phyloP scores from a whole-genome alignment of 2,113 vertebrate genomes.

The Pelodiscus sinensis region DNA sequence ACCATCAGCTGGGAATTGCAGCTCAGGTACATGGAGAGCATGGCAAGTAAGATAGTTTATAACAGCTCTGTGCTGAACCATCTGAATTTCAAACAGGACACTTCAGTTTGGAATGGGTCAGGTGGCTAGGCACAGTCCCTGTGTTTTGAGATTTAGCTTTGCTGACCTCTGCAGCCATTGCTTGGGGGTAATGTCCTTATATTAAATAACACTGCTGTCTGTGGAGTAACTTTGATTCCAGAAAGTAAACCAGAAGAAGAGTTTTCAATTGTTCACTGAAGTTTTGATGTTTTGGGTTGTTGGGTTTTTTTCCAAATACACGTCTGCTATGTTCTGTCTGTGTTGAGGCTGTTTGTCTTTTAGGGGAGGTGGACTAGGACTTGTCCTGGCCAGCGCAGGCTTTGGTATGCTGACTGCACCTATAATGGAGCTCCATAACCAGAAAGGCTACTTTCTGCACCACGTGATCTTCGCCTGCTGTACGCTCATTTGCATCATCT shows the following conservation, averaged over 20 bases:
- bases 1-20: not conserved
- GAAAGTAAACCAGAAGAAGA: not conserved
- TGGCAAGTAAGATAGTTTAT: not conserved
- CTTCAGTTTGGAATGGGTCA: not conserved
- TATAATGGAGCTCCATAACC: constrained; percentile 99
- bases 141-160: not conserved
- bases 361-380: constrained; percentile 93
- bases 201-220: not conserved
- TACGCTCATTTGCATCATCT: constrained; percentile 98
- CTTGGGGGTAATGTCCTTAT: not conserved
- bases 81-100: not conserved
- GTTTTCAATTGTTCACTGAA: not conserved
- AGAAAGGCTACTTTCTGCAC: constrained; percentile 98
- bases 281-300: not conserved
- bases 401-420: constrained; percentile 96
- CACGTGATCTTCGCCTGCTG: constrained; percentile 98
- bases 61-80: not conserved
- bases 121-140: not conserved
- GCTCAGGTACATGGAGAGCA: not conserved
- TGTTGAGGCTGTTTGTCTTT: not conserved
- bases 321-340: not conserved
- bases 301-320: not conserved
- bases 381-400: constrained; percentile 94
- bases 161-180: not conserved
- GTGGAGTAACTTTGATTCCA: not conserved